Percentiles rank a stretch among this genome's conserved stretches.
Conservation (phyloP, 2,888 invertebrate species). For the Neoitamus cyanurus region DNA sequence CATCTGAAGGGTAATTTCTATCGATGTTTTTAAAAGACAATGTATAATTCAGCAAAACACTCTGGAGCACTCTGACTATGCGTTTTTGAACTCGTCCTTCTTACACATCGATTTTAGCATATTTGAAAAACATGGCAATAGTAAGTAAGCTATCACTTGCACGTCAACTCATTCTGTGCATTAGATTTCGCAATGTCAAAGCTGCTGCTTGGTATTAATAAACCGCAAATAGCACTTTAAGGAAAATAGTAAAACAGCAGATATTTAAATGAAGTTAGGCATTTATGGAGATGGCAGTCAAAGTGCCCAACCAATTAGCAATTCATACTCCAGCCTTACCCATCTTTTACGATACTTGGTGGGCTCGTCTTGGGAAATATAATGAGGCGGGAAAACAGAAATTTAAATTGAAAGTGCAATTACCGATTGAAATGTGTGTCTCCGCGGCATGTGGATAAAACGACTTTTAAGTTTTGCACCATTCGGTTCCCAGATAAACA, state of each 20-base stretch:
- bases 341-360: not conserved
- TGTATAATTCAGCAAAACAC: no score
- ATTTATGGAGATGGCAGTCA: not conserved
- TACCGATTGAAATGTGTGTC: not conserved
- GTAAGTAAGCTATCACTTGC: no score
- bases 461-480: not conserved
- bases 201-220: not conserved
- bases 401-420: not conserved
- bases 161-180: no score
- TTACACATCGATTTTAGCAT: no score
- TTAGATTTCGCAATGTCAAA: no score
- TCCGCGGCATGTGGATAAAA: not conserved
- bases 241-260: not conserved
- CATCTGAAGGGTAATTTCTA: no score
- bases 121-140: no score
- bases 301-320: not conserved
- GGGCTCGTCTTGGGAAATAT: not conserved
- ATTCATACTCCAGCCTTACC: not conserved
- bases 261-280: not conserved
- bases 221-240: not conserved
- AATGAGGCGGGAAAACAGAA: not conserved
- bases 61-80: no score
- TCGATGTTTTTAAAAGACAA: no score
- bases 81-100: no score
- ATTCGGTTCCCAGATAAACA: not conserved